Percentiles rank a stretch among this genome's conserved stretches.
Evolutionary conservation across 1,140 invertebrate genomes (phyloP).

Genomic region (Oryctes rhinoceros): DNA sequence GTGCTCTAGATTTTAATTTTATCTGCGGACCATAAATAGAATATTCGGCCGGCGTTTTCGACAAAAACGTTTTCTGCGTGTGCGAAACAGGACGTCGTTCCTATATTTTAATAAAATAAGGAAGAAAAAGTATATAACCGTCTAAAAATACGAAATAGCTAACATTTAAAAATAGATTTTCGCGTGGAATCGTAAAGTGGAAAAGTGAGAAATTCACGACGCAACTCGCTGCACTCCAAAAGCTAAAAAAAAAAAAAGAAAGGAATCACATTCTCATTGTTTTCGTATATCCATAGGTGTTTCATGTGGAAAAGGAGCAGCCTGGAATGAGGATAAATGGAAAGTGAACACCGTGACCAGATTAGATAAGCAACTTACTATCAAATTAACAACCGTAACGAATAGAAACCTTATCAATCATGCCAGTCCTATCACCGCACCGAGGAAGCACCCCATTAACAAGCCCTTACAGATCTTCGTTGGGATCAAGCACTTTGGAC

Average conservation of each 20-base stretch:
- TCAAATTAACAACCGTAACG: not conserved
- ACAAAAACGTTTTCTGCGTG: not conserved
- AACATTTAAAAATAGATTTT: constrained; percentile 26
- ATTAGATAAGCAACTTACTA: not conserved
- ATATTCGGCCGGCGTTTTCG: not conserved
- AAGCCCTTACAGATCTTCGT: constrained; percentile 64
- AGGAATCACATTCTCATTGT: too few relatives aligned
- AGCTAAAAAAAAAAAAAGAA: too few relatives aligned
- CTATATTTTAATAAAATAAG: not conserved
- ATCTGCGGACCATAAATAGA: not conserved
- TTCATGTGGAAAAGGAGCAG: too few relatives aligned
- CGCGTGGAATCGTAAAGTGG: not conserved
- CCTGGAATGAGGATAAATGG: not conserved
- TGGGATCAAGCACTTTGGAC: constrained; percentile 63
- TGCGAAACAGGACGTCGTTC: not conserved
- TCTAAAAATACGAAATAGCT: constrained; percentile 36
- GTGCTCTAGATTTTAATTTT: constrained; percentile 1
- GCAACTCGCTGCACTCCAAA: not conserved
- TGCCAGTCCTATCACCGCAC: constrained; percentile 69
- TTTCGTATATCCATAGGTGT: too few relatives aligned
- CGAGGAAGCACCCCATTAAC: constrained; percentile 59
- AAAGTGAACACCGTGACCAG: not conserved
- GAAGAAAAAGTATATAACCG: not conserved
- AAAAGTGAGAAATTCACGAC: not conserved
- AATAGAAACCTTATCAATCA: constrained; percentile 54